Percentiles rank a stretch among this genome's conserved stretches.
Evolutionary conservation across 2,797 vertebrate species (phyloP).

Genomic region (Hypotaenidia okinawae): DNA sequence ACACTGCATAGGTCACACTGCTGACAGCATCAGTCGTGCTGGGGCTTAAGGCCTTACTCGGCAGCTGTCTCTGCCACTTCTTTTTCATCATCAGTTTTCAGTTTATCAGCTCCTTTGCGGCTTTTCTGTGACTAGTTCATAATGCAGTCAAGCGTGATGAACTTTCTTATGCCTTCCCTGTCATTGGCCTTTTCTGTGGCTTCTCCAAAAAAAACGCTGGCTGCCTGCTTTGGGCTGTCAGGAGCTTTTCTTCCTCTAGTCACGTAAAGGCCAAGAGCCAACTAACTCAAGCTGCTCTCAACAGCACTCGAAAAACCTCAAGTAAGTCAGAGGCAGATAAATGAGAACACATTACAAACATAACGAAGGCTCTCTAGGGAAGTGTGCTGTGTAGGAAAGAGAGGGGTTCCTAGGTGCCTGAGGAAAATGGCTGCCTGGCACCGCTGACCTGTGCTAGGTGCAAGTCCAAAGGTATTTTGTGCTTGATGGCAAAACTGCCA

Average conservation of each 20-base stretch:
- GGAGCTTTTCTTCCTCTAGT: neutral
- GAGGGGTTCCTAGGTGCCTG: neutral
- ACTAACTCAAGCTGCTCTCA: neutral
- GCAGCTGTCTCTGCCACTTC: conserved; percentile 41
- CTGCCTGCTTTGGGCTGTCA: neutral
- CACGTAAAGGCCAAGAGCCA: neutral
- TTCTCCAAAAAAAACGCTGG: neutral
- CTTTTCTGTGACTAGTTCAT: neutral
- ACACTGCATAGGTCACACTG: neutral
- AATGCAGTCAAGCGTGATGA: neutral
- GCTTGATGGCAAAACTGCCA: neutral
- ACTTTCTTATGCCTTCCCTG: neutral
- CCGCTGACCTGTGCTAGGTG: neutral
- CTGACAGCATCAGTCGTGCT: neutral
- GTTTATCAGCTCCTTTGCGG: neutral
- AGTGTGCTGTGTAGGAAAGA: neutral
- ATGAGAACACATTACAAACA: neutral
- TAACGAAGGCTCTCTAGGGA: neutral
- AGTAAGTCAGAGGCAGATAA: neutral
- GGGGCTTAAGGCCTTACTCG: neutral
- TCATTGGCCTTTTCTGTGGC: neutral
- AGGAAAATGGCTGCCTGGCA: neutral
- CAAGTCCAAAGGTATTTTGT: neutral
- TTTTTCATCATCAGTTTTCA: neutral
- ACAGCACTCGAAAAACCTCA: neutral